Base-by-base conservation (phyloP, 1,140 invertebrate genomes). In the Drosophila funebris region DNA sequence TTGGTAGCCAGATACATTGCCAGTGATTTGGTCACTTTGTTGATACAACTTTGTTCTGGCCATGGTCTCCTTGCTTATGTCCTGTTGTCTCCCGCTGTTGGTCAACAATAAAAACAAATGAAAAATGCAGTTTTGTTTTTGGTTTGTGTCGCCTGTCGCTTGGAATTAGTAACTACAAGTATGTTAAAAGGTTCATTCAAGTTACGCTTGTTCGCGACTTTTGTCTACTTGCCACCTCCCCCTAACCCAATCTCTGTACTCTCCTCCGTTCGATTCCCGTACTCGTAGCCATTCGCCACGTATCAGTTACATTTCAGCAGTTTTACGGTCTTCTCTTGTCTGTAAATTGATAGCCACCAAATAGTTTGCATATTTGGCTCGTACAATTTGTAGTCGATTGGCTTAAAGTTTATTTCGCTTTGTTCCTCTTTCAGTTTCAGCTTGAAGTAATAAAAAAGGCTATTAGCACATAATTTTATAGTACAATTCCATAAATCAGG, bases 151-250 rank as follows among this genome's bases (percentile, higher is more conserved):
- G 83, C 74, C 76, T 87, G 82, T 87, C 82, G 87, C 82, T 56
- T 76, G 82, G 83, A 87, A 87, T 87, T 87, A 87, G 82, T 87
- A 87, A 78, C 83, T 87, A 87, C 82, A 87, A 87, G 82, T 87
- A 87, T 87, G 82, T 88, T 87, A 87, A 87, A 87, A 87, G 82
- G 82, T 87, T 88, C 83, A 88, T 87, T 88, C 83, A 88, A 88
- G 82, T 82, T 75, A 66, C 64, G 77, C 81, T 85, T 87, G 82
- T 87, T 88, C 70, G 36, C 64, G 72, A 88, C 83, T 83, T 88
- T 88, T 87, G 81, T 85, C 64, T 76, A 73, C 67, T 62, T 54
- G 37, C 57, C 41, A 43, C 14, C 33, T 41, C 31, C 20, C 27
- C 36, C 24, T 33, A 27, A 69, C 41, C 53, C 50, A 79, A 39